A percentile compares a stretch with the other conserved stretches of the same genome.
phyloP scores from a whole-genome alignment of 2,113 vertebrate genomes.

The Gorsachius goisagi region DNA sequence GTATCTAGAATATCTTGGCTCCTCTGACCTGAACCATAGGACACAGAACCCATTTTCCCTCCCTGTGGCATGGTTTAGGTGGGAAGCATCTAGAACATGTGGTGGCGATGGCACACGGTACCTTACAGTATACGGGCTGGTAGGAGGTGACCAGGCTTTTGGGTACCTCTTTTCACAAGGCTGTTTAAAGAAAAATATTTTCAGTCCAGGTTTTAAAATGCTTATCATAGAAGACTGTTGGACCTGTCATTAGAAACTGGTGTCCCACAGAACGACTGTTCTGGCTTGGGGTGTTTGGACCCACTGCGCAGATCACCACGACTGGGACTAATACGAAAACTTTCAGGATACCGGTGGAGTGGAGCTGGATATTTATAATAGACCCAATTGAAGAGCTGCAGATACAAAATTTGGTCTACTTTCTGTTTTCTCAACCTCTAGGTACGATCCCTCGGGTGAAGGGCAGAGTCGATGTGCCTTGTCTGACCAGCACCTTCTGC shows the following conservation, averaged over 20 bases:
- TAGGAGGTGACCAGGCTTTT: background rate
- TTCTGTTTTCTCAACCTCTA: background rate
- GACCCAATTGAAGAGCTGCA: background rate
- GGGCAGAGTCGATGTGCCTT: background rate
- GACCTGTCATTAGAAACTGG: background rate
- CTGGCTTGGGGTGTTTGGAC: background rate
- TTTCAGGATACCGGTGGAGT: background rate
- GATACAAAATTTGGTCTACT: background rate
- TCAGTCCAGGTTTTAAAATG: background rate
- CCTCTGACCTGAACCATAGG: background rate
- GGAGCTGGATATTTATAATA: background rate
- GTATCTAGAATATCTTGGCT: background rate
- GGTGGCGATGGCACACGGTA: background rate
- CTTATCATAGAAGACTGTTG: accelerated
- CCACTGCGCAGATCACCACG: background rate
- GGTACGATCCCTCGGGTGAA: background rate
- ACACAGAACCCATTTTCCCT: background rate
- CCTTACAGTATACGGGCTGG: background rate
- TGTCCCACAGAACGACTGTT: background rate
- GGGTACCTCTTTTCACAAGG: background rate
- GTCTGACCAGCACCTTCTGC: accelerated
- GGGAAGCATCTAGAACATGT: background rate
- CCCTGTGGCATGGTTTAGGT: background rate
- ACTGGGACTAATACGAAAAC: accelerated
- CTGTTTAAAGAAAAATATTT: background rate